A percentile compares a stretch with the other conserved stretches of the same genome.
These are phyloP conservation scores for Muraenolepis orangiensis DNA, from an alignment of 2,797 vertebrate genomes.

Conservation along the genomic window DNA sequence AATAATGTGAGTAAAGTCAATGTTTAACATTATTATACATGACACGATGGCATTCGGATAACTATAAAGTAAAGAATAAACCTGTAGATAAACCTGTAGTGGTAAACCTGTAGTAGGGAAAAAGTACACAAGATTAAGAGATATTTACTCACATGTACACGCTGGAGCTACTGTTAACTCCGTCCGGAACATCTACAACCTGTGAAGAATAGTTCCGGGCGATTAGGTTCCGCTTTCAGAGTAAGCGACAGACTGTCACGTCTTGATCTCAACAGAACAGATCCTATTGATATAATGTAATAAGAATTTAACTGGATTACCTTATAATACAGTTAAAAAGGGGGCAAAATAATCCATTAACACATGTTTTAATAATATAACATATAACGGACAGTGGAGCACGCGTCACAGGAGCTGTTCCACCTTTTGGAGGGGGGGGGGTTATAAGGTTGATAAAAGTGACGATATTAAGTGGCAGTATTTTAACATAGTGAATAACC, in stretches of 20 bases:
- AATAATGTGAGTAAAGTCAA: not conserved
- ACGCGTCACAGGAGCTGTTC: not conserved
- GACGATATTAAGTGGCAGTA: not conserved
- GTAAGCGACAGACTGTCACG: rapidly evolving
- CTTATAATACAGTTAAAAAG: not conserved
- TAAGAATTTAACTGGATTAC: not conserved
- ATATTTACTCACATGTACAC: not conserved
- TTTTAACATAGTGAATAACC: not conserved
- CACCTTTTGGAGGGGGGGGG: not conserved
- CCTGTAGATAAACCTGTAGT: too few relatives aligned
- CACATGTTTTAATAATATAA: too few relatives aligned
- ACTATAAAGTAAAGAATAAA: not conserved
- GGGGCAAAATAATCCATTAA: not conserved
- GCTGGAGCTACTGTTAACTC: not conserved
- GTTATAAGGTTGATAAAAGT: not conserved
- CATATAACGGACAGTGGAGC: not conserved
- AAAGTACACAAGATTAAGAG: not conserved
- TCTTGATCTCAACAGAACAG: not conserved
- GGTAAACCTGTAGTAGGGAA: not conserved
- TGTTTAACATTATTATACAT: not conserved
- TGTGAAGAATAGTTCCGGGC: not conserved
- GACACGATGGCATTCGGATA: not conserved
- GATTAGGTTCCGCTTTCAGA: not conserved
- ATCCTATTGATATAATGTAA: not conserved
- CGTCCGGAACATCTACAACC: not conserved